Evolutionary conservation across 2,888 invertebrate species (phyloP).

Genomic region (Ectemnius continuus): DNA sequence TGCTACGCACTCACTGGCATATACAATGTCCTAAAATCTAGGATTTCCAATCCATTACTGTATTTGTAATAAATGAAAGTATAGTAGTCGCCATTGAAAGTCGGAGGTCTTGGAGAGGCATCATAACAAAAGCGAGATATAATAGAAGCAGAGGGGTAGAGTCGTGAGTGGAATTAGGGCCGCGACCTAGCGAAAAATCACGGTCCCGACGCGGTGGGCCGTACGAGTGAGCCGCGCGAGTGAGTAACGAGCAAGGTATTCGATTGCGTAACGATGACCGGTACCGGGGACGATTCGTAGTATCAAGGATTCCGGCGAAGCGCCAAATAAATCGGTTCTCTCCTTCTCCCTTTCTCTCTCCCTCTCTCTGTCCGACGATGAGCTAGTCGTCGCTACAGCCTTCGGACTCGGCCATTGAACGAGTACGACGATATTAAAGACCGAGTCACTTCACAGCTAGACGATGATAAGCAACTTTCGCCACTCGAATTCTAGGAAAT

Average conservation of each 20-base stretch:
- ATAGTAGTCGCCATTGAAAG: too few relatives aligned
- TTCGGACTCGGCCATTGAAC: conserved; percentile 40
- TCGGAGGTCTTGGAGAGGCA: too few relatives aligned
- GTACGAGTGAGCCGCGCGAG: not conserved
- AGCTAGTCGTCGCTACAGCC: conserved; percentile 34
- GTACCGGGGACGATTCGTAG: conserved; percentile 50
- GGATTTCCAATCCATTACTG: too few relatives aligned
- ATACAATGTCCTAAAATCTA: too few relatives aligned
- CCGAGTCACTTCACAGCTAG: too few relatives aligned
- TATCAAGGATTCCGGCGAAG: conserved; percentile 67
- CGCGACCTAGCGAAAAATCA: conserved; percentile 24
- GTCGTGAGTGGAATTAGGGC: conserved; percentile 4
- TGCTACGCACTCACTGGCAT: too few relatives aligned
- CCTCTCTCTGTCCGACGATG: not conserved
- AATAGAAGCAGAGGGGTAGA: too few relatives aligned
- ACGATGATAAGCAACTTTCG: too few relatives aligned
- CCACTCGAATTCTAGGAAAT: too few relatives aligned
- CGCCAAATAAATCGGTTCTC: conserved; percentile 62
- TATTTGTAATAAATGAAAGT: too few relatives aligned
- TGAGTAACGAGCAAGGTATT: conserved; percentile 66
- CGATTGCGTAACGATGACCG: conserved; percentile 58
- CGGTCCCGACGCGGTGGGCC: conserved; percentile 46
- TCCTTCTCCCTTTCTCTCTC: too few relatives aligned
- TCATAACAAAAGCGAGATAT: too few relatives aligned
- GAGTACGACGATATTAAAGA: conserved; percentile 3